Evolutionary conservation across 2,113 vertebrate species (phyloP).

Genomic region (Okapia johnstoni): DNA sequence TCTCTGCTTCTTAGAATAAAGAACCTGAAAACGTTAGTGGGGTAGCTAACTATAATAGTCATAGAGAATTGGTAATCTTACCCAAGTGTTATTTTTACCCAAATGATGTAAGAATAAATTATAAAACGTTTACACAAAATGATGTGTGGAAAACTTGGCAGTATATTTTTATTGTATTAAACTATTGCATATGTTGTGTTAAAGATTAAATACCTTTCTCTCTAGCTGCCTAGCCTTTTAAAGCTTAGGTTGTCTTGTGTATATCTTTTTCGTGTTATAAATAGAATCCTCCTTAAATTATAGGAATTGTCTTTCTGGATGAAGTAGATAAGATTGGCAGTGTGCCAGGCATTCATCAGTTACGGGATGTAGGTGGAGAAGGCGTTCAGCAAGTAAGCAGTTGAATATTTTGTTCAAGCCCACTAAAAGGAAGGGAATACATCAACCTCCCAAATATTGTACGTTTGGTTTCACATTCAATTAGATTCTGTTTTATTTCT

Average conservation of each 20-base stretch:
- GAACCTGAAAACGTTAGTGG: not conserved
- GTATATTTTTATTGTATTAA: not conserved
- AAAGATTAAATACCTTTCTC: slow-evolving; percentile 39
- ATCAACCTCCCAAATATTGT: slow-evolving; percentile 50
- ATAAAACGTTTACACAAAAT: not conserved
- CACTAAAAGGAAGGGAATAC: slow-evolving; percentile 74
- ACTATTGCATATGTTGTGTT: slow-evolving; percentile 8
- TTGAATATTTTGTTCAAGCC: slow-evolving; percentile 67
- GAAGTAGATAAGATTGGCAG: slow-evolving; percentile 99
- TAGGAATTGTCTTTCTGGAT: slow-evolving; percentile 98
- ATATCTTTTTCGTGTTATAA: slow-evolving; percentile 63
- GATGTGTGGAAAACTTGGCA: not conserved
- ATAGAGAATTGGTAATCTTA: not conserved
- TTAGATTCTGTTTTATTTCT: slow-evolving; percentile 52
- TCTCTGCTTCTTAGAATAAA: slow-evolving; percentile 10
- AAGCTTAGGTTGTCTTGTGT: slow-evolving; percentile 13
- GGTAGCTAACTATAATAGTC: not conserved
- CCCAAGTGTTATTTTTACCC: not conserved
- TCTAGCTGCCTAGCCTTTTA: slow-evolving; percentile 31
- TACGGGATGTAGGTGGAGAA: slow-evolving; percentile 97
- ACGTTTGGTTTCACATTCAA: slow-evolving; percentile 49
- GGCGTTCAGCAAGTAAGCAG: slow-evolving; percentile 95
- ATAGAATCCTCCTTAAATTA: slow-evolving; percentile 65
- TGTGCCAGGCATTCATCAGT: slow-evolving; percentile 97
- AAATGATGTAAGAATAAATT: not conserved